phyloP scores from a whole-genome alignment of 2,797 vertebrate species.

The Fundulus diaphanus region DNA sequence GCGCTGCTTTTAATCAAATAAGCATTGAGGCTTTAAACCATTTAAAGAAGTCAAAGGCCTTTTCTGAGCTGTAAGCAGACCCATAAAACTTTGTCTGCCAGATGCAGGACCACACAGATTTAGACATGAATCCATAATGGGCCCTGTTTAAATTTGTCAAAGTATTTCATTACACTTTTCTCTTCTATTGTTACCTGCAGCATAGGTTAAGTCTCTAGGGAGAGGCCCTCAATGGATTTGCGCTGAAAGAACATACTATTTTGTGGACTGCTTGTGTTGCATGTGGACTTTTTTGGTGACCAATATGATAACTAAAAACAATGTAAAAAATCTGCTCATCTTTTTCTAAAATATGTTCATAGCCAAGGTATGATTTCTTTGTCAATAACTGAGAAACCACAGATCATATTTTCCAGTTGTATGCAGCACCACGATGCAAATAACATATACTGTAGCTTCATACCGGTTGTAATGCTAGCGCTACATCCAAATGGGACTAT shows the following conservation, averaged over 20 bases:
- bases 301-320: background rate
- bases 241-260: slow-evolving; percentile 21
- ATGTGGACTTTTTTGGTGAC: slow-evolving; percentile 1
- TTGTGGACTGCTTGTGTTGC: slow-evolving; percentile 8
- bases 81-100: slow-evolving; percentile 35
- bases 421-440: background rate
- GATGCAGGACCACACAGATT: slow-evolving; percentile 50
- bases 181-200: slow-evolving; percentile 26
- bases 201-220: slow-evolving; percentile 19
- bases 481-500: background rate
- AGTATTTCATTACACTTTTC: slow-evolving; percentile 39
- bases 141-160: slow-evolving; percentile 58
- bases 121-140: slow-evolving; percentile 39
- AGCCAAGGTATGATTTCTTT: background rate
- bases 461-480: background rate
- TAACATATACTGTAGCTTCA: background rate
- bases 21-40: slow-evolving; percentile 41
- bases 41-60: slow-evolving; percentile 28
- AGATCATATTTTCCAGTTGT: slow-evolving; percentile 3
- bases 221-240: slow-evolving; percentile 27
- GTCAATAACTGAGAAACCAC: background rate
- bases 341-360: background rate
- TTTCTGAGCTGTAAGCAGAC: background rate
- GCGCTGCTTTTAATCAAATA: slow-evolving; percentile 49
- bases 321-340: slow-evolving; percentile 1